Percentiles rank a stretch among this genome's conserved stretches.
phyloP scores from a whole-genome alignment of 2,797 vertebrate genomes.

The Gallinago solitaria region DNA sequence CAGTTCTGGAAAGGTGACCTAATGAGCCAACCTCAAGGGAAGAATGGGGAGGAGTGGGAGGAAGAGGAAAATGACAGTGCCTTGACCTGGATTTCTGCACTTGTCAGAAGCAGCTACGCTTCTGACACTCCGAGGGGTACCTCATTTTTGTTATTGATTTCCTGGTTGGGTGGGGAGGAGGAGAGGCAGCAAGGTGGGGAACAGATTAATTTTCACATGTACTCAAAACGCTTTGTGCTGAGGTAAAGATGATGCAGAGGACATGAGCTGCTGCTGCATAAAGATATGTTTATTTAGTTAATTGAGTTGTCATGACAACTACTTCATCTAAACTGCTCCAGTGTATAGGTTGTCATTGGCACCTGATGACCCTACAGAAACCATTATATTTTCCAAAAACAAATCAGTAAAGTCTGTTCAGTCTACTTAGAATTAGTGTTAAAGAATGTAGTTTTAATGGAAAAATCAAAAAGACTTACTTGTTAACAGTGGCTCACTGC shows the following conservation, averaged over 20 bases:
- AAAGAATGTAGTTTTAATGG: neutral
- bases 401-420: neutral
- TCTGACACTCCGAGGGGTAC: neutral
- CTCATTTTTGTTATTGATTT: neutral
- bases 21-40: neutral
- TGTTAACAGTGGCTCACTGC: neutral
- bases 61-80: neutral
- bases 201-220: neutral
- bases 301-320: conserved; percentile 63
- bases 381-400: neutral
- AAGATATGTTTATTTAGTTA: conserved; percentile 47
- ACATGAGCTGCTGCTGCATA: neutral
- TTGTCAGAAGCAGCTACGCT: neutral
- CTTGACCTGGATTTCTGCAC: neutral
- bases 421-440: neutral
- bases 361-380: neutral
- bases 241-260: neutral
- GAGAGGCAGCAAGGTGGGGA: neutral
- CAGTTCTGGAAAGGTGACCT: neutral
- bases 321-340: neutral
- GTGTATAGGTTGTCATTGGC: neutral
- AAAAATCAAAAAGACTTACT: neutral
- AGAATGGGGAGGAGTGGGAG: neutral
- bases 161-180: neutral
- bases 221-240: neutral